A percentile compares a stretch with the other conserved stretches of the same genome.
These are phyloP conservation scores for Anoplius nigerrimus DNA, from an alignment of 2,888 invertebrate genomes.

Conservation along the genomic window DNA sequence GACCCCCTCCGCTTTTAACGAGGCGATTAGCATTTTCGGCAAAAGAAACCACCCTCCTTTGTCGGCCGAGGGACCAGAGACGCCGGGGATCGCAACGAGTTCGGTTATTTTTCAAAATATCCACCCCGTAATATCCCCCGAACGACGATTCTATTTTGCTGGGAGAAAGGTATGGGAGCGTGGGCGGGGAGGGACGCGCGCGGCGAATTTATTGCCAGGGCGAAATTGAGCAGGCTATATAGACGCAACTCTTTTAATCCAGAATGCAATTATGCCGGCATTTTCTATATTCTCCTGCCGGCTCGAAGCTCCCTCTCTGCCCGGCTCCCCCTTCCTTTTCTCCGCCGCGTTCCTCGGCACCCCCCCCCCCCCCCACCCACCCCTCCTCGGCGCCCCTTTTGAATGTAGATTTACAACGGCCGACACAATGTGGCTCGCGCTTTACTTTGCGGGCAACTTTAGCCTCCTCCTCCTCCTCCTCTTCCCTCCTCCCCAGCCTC, in stretches of 20 bases:
- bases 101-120: conserved; percentile 5
- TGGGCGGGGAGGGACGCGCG: not conserved
- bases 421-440: conserved; percentile 43
- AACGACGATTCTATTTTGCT: conserved; percentile 34
- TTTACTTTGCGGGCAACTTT: conserved; percentile 35
- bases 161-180: not conserved
- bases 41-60: too few species aligned
- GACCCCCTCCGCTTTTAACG: too few species aligned
- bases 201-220: conserved; percentile 39
- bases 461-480: too few species aligned
- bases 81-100: too few species aligned
- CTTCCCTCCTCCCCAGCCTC: conserved; percentile 22
- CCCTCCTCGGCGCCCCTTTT: conserved; percentile 26
- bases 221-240: conserved; percentile 40
- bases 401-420: conserved; percentile 46
- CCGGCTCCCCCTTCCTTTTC: not conserved
- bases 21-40: too few species aligned
- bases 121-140: conserved; percentile 8
- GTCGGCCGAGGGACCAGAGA: too few species aligned
- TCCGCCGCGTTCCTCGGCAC: conserved; percentile 15
- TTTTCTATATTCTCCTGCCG: conserved; percentile 48
- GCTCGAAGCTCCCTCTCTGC: conserved; percentile 7
- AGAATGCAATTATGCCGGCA: conserved; percentile 45
- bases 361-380: not conserved
- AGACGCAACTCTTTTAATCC: conserved; percentile 47